These are phyloP conservation scores for Lysiphlebus fabarum DNA, from an alignment of 1,140 invertebrate genomes.

Conservation along the genomic window DNA sequence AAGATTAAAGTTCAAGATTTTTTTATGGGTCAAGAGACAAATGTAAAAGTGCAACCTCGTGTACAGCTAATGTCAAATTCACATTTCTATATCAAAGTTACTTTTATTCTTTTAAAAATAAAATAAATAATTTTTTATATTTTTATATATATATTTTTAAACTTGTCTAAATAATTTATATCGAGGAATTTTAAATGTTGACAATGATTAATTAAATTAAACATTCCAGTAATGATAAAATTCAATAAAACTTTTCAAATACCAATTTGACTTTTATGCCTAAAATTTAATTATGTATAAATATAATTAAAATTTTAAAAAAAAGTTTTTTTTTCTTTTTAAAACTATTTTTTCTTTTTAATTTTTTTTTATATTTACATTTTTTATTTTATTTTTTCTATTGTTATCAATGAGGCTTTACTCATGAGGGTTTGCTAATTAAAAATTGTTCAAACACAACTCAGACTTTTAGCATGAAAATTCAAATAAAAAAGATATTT, in stretches of 20 bases:
- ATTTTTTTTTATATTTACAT: too few relatives aligned
- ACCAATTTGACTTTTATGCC: conserved; percentile 10
- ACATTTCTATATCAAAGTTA: too few relatives aligned
- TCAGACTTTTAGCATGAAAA: conserved; percentile 13
- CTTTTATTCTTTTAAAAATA: too few relatives aligned
- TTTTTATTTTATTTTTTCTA: not conserved
- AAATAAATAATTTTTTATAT: too few relatives aligned
- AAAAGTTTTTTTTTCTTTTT: not conserved
- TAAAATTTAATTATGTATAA: conserved; percentile 20
- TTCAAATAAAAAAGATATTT: conserved; percentile 23
- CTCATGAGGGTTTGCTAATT: conserved; percentile 22
- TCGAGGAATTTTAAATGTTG: too few relatives aligned
- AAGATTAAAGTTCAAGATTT: too few relatives aligned
- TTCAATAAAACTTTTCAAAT: conserved; percentile 23
- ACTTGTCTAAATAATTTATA: too few relatives aligned
- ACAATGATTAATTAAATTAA: conserved; percentile 16
- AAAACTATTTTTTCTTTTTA: too few relatives aligned
- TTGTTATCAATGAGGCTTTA: not conserved
- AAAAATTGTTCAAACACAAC: conserved; percentile 27
- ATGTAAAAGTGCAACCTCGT: too few relatives aligned
- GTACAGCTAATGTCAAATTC: too few relatives aligned
- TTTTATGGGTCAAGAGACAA: too few relatives aligned
- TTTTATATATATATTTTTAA: too few relatives aligned
- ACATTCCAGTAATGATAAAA: conserved; percentile 22
- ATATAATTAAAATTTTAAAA: not conserved